Evolutionary conservation across 2,797 vertebrate species (phyloP), one percentile per base, ranked within the genome.

Genomic region (Sphaeramia orbicularis): DNA sequence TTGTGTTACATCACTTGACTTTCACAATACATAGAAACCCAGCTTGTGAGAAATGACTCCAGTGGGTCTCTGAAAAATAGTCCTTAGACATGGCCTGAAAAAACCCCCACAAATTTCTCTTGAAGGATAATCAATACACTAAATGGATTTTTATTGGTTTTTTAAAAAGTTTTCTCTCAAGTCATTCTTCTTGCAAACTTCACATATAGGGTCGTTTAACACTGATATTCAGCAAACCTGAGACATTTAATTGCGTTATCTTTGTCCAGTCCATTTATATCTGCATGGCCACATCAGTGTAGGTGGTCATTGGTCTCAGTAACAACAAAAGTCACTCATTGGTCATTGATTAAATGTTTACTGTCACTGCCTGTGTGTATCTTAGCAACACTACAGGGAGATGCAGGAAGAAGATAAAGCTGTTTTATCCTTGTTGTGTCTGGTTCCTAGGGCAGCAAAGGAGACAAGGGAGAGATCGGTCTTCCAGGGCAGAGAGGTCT

Each of bases 401-500:
- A 86, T 84, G 69, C 69, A 69, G 70, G 76, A 61, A 43, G 63
- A 38, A 84, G 85, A 92, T 91, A 58, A 84, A 80, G 40, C 61
- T 47, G 66, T 72, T 78, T 86, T 74, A 65, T 52, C 78, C 27
- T 27, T 80, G 68, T 85, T 78, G 62, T 84, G 61, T 91, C 68
- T 82, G 81, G 80, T 87, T 86, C 69, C 56, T 35, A 94, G 93
- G 93, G 93, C 77, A 83, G 68, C 86, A 94, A 94, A 90, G 93
- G 92, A 19, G 93, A 92, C 43, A 74, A 84, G 53, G 93, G 93
- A 0, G 93, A 93, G 86, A 75, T 92, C n/a, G 92, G 93, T 57
- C 85, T 94, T 70, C 92, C 93, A 27, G 93, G 93, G 78, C 93
- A 93, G 63, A 87, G 91, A 82, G 93, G 93, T 16, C 68, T 93